Conservation (phyloP, 2,113 vertebrate species). For the Gasterosteus aculeatus region DNA sequence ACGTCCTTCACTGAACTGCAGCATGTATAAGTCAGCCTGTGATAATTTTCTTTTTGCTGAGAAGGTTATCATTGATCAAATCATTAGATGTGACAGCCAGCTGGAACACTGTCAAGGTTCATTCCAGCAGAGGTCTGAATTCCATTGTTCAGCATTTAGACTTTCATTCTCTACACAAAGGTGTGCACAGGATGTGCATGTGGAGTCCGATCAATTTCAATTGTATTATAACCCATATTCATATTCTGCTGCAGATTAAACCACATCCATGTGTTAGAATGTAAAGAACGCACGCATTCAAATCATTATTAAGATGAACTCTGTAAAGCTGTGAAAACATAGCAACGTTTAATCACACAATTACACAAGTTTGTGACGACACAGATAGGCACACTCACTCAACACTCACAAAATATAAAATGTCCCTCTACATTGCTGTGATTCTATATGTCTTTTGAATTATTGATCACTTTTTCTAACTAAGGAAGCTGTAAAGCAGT, state of each 20-base stretch:
- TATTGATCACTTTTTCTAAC: not conserved
- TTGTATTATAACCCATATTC: not conserved
- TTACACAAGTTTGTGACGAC: not conserved
- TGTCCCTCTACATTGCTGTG: not conserved
- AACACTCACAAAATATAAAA: not conserved
- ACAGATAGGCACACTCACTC: not conserved
- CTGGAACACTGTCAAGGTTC: slow-evolving; percentile 26
- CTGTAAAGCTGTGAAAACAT: not conserved
- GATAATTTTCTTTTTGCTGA: not conserved
- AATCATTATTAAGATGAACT: not conserved
- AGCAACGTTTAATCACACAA: not conserved
- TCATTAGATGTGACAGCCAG: slow-evolving; percentile 40
- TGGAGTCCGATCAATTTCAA: not conserved
- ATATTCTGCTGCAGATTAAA: not conserved
- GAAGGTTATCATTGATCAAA: slow-evolving; percentile 7
- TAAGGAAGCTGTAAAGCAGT: not conserved
- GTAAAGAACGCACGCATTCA: not conserved
- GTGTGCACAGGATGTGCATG: not conserved
- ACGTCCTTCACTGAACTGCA: not conserved
- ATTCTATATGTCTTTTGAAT: not conserved
- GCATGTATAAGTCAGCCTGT: slow-evolving; percentile 11
- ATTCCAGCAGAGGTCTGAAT: slow-evolving; percentile 7
- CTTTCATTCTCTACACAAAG: not conserved
- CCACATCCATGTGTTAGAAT: not conserved
- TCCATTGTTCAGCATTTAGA: not conserved